A percentile compares a stretch with the other conserved stretches of the same genome.
Evolutionary conservation across 2,888 invertebrate species (phyloP).

Genomic region (Agriopis leucophaearia): DNA sequence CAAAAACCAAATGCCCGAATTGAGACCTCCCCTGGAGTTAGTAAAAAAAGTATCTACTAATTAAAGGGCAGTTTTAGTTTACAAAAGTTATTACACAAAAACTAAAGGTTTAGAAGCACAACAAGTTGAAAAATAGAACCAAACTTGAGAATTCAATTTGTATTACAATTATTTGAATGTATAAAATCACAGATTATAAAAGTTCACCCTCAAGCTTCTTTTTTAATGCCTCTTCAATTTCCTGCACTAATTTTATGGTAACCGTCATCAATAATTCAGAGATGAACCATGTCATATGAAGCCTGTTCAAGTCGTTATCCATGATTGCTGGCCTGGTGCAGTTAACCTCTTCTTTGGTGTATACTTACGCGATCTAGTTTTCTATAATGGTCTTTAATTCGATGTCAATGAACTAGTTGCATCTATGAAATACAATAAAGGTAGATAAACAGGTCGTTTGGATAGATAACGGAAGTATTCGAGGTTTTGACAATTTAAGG

Average conservation of each 20-base stretch:
- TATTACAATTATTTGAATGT: neutral
- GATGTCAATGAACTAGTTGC: conserved; percentile 42
- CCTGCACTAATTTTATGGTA: conserved; percentile 46
- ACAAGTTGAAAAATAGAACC: too few species aligned
- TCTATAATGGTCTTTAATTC: conserved; percentile 49
- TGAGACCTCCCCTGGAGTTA: too few species aligned
- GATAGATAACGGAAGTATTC: too few species aligned
- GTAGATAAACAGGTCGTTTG: too few species aligned
- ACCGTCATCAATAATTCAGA: conserved; percentile 64
- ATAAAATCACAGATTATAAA: neutral
- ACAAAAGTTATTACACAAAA: too few species aligned
- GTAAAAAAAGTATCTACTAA: too few species aligned
- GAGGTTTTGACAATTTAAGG: too few species aligned
- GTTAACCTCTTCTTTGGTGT: conserved; percentile 41
- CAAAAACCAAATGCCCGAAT: too few species aligned
- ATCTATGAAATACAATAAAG: neutral
- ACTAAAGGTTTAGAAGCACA: too few species aligned
- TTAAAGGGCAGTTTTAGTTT: too few species aligned
- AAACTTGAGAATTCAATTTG: too few species aligned
- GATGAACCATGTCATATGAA: conserved; percentile 61
- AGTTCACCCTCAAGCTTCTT: conserved; percentile 18
- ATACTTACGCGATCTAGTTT: conserved; percentile 51
- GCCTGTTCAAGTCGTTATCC: conserved; percentile 61
- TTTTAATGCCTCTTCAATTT: conserved; percentile 41
- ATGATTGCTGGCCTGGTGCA: conserved; percentile 32